Percentiles rank a stretch among this genome's conserved stretches.
phyloP scores from a whole-genome alignment of 2,888 invertebrate species.

The Lamellibrachia satsuma region DNA sequence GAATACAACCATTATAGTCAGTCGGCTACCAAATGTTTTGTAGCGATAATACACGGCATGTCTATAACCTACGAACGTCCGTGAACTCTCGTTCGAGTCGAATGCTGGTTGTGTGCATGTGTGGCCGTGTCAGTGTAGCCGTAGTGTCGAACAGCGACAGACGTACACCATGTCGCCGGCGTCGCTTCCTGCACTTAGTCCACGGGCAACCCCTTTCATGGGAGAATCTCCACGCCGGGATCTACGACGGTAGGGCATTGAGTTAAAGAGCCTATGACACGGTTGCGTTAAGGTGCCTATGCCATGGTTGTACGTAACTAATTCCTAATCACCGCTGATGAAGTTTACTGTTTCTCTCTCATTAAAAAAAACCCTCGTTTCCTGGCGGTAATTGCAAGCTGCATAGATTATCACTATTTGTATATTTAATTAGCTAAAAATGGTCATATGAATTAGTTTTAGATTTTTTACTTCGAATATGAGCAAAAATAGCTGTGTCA shows the following conservation, averaged over 20 bases:
- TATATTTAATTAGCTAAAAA: no score
- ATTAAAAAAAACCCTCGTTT: no score
- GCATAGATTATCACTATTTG: no score
- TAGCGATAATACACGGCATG: not conserved
- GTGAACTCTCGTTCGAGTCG: not conserved
- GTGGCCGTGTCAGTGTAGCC: not conserved
- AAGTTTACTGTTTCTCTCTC: no score
- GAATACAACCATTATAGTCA: not conserved
- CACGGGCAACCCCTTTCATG: not conserved
- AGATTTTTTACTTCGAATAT: no score
- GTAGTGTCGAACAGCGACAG: not conserved
- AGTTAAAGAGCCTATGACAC: not conserved
- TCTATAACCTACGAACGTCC: not conserved
- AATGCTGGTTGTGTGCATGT: not conserved
- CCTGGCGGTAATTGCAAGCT: no score
- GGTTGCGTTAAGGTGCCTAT: not conserved
- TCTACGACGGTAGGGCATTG: not conserved
- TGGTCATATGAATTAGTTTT: no score
- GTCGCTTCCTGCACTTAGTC: not conserved
- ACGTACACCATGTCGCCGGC: not conserved
- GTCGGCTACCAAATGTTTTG: not conserved
- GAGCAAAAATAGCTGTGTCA: no score
- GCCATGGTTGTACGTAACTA: no score
- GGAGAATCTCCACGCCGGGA: not conserved
- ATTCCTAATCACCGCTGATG: no score